Evolutionary conservation across 2,888 invertebrate species (phyloP).

Genomic region (Drosophila falleni): DNA sequence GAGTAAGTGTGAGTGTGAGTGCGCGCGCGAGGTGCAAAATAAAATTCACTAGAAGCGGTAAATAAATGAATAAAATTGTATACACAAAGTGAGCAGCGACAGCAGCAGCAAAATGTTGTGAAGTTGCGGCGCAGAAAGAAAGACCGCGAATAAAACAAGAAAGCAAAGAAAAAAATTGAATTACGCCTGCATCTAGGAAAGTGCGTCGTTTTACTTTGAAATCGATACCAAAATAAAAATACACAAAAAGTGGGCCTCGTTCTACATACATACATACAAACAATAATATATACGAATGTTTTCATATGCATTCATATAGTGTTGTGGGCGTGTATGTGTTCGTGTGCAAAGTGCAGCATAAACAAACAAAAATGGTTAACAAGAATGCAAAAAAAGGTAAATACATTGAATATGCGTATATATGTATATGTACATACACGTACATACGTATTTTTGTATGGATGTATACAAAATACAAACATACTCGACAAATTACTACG

Average conservation of each 20-base stretch:
- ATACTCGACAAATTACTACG: slow-evolving; percentile 74
- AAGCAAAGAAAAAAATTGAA: slow-evolving; percentile 42
- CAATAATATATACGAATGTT: slow-evolving; percentile 24
- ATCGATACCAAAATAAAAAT: slow-evolving; percentile 78
- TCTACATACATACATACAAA: slow-evolving; percentile 39
- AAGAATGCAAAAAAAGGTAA: slow-evolving; percentile 69
- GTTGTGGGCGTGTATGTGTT: slow-evolving; percentile 24
- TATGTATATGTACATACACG: background rate
- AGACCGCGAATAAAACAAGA: slow-evolving; percentile 64
- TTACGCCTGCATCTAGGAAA: slow-evolving; percentile 65
- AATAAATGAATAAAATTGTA: slow-evolving; percentile 64
- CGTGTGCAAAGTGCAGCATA: slow-evolving; percentile 61
- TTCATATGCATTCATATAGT: slow-evolving; percentile 20
- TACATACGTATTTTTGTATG: slow-evolving; percentile 10
- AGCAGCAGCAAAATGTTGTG: slow-evolving; percentile 55
- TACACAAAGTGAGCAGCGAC: slow-evolving; percentile 49
- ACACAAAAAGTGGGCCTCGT: slow-evolving; percentile 64
- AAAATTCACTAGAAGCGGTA: slow-evolving; percentile 62
- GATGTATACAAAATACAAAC: slow-evolving; percentile 33
- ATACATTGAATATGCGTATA: slow-evolving; percentile 24
- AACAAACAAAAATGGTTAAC: slow-evolving; percentile 58
- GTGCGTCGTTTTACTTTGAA: slow-evolving; percentile 81
- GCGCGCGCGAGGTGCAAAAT: slow-evolving; percentile 60
- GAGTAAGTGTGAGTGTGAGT: slow-evolving; percentile 18
- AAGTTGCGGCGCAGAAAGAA: slow-evolving; percentile 77